A percentile compares a stretch with the other conserved stretches of the same genome.
Evolutionary conservation across 2,888 invertebrate species (phyloP).

Genomic region (Apodemia duryi): DNA sequence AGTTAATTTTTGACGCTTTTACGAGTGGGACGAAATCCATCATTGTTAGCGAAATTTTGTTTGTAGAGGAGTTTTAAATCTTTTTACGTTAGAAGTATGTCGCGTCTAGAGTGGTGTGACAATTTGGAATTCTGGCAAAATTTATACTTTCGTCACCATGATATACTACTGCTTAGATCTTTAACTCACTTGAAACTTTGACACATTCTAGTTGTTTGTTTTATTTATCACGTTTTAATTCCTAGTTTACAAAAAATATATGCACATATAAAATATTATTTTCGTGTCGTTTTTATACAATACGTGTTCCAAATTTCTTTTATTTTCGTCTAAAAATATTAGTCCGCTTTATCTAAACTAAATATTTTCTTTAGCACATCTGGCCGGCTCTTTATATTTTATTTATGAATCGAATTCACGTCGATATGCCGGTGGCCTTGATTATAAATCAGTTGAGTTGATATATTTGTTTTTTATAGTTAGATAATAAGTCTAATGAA

Average conservation of each 20-base stretch:
- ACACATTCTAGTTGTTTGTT: background rate
- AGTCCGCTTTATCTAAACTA: constrained; percentile 35
- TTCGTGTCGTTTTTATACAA: constrained; percentile 17
- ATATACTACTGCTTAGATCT: background rate
- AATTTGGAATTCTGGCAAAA: constrained; percentile 1
- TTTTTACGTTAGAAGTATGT: constrained; percentile 15
- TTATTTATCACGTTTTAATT: background rate
- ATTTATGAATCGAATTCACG: constrained; percentile 47
- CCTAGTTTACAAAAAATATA: background rate
- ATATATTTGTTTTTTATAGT: constrained; percentile 33
- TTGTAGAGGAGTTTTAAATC: constrained; percentile 17
- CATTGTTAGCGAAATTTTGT: constrained; percentile 34
- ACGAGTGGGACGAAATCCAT: constrained; percentile 33
- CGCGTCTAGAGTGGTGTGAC: constrained; percentile 11
- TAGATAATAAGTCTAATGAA: background rate
- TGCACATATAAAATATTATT: background rate
- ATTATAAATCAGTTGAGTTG: constrained; percentile 39
- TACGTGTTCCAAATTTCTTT: constrained; percentile 44
- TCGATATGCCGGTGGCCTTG: constrained; percentile 45
- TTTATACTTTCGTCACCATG: constrained; percentile 3
- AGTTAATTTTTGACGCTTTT: constrained; percentile 33
- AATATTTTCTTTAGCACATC: constrained; percentile 43
- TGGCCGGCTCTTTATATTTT: constrained; percentile 47
- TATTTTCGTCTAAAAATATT: constrained; percentile 47
- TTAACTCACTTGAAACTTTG: constrained; percentile 4